These are phyloP conservation scores for Ethmia dodecea DNA, from an alignment of 2,888 invertebrate species.

Conservation along the genomic window DNA sequence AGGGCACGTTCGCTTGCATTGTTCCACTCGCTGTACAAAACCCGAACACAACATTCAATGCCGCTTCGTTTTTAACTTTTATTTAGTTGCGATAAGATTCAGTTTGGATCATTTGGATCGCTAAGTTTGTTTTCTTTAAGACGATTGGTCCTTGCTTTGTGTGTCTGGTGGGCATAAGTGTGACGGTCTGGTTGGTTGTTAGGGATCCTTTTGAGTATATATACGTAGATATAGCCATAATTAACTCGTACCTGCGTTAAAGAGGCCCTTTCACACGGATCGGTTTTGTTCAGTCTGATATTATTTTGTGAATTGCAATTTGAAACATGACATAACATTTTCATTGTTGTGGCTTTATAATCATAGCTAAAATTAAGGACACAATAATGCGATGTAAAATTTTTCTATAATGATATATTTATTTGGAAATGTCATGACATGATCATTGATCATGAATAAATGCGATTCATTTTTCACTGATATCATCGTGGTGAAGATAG, in stretches of 20 bases:
- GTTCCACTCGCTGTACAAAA: slow-evolving; percentile 38
- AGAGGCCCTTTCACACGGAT: slow-evolving; percentile 40
- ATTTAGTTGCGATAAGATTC: slow-evolving; percentile 40
- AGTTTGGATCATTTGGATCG: slow-evolving; percentile 35
- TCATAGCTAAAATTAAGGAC: too few species aligned
- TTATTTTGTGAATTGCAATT: too few species aligned
- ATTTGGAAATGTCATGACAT: too few species aligned
- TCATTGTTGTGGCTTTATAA: too few species aligned
- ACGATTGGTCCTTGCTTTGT: slow-evolving; percentile 59
- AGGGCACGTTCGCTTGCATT: slow-evolving; percentile 71
- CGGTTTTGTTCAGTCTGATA: slow-evolving; percentile 15
- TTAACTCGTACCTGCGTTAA: slow-evolving; percentile 71
- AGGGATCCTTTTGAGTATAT: slow-evolving; percentile 58
- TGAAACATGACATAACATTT: too few species aligned
- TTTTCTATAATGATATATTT: too few species aligned
- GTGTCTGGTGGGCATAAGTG: slow-evolving; percentile 67
- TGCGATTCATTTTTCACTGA: too few species aligned
- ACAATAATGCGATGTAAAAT: too few species aligned
- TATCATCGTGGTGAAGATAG: too few species aligned
- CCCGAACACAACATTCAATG: slow-evolving; percentile 30
- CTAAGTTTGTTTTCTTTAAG: slow-evolving; percentile 43
- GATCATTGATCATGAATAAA: too few species aligned
- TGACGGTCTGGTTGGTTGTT: slow-evolving; percentile 45
- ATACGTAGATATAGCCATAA: slow-evolving; percentile 56
- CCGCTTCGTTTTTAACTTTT: slow-evolving; percentile 43